Evolutionary conservation across 1,140 invertebrate species (phyloP).

Genomic region (Drosophila pseudoobscura): DNA sequence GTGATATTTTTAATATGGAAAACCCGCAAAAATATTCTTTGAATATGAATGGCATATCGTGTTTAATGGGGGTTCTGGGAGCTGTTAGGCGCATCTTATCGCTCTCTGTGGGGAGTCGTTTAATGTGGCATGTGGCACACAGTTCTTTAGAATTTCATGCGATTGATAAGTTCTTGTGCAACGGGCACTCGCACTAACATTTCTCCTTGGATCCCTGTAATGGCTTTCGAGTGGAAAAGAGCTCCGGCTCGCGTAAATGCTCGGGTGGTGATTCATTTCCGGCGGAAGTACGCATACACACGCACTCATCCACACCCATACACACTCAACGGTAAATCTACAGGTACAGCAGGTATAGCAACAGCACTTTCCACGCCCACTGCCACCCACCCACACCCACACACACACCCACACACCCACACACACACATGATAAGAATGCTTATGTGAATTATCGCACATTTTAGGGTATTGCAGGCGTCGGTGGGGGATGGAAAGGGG

Average conservation of each 20-base stretch:
- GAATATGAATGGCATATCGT: too few species aligned
- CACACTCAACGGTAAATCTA: background rate
- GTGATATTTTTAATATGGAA: too few species aligned
- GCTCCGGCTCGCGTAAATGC: conserved; percentile 63
- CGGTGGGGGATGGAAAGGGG: conserved; percentile 26
- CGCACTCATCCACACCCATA: conserved; percentile 32
- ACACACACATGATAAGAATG: conserved; percentile 69
- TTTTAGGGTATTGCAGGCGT: conserved; percentile 52
- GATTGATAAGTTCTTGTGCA: too few species aligned
- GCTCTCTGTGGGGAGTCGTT: too few species aligned
- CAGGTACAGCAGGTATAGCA: conserved; percentile 12
- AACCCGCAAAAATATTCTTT: too few species aligned
- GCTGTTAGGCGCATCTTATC: too few species aligned
- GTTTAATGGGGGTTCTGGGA: too few species aligned
- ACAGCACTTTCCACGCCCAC: conserved; percentile 59
- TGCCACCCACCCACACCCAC: conserved; percentile 3
- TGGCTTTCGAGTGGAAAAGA: conserved; percentile 72
- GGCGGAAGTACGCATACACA: conserved; percentile 63
- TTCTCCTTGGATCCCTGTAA: conserved; percentile 45
- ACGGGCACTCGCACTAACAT: conserved; percentile 33
- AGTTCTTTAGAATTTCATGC: too few species aligned
- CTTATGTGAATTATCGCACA: conserved; percentile 81
- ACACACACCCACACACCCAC: conserved; percentile 16
- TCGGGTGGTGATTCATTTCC: conserved; percentile 64
- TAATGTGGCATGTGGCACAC: too few species aligned